These are phyloP conservation scores for Therioaphis trifolii DNA, from an alignment of 2,888 invertebrate genomes.

Conservation along the genomic window DNA sequence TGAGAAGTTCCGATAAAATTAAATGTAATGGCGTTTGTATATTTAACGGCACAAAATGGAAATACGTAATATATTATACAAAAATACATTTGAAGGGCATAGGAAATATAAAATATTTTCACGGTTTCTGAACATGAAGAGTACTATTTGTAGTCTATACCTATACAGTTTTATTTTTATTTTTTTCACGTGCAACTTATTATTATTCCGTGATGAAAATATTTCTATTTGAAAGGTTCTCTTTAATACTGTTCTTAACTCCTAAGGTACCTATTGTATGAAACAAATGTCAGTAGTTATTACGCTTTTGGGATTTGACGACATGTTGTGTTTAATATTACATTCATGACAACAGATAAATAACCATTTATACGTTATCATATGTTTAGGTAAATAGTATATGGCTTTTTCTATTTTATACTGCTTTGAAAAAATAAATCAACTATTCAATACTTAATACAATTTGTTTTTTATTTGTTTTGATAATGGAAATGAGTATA, in stretches of 20 bases:
- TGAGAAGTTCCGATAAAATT: background rate
- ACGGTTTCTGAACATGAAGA: background rate
- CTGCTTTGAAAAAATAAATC: no score
- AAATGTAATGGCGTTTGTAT: background rate
- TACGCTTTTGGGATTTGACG: no score
- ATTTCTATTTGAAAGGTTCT: background rate
- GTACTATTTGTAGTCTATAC: background rate
- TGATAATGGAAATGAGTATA: no score
- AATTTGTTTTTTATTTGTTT: no score
- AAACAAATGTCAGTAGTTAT: background rate
- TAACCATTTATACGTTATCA: no score
- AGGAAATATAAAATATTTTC: constrained; percentile 4
- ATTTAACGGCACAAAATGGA: background rate
- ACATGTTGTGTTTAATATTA: background rate
- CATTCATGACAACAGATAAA: no score
- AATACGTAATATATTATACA: background rate
- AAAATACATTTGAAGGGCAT: background rate
- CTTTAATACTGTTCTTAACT: background rate
- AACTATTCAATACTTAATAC: no score
- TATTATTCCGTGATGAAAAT: background rate
- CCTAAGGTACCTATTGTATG: no score
- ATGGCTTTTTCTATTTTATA: no score
- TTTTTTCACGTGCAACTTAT: background rate
- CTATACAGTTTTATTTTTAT: background rate
- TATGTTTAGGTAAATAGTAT: no score